Percentiles rank a stretch among this genome's conserved stretches.
Evolutionary conservation across 2,797 vertebrate genomes (phyloP).

Genomic region (Falco columbarius): DNA sequence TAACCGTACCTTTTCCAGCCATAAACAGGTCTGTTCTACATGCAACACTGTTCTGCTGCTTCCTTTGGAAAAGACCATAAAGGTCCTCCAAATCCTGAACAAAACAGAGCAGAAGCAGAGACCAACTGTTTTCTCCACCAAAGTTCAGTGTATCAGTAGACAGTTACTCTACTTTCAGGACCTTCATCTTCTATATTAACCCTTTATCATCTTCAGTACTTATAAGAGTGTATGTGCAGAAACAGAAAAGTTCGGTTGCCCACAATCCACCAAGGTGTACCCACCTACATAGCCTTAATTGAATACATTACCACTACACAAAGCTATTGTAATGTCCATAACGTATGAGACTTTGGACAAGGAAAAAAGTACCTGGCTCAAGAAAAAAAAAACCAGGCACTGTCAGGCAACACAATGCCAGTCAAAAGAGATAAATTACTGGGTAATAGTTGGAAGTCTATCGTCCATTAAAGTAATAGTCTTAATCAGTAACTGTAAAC

Average conservation of each 20-base stretch:
- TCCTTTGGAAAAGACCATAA: background rate
- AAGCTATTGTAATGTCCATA: background rate
- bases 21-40: background rate
- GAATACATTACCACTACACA: background rate
- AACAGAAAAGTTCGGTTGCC: background rate
- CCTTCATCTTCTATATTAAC: background rate
- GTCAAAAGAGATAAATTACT: background rate
- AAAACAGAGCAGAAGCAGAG: background rate
- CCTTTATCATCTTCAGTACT: background rate
- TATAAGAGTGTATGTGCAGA: background rate
- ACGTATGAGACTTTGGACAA: background rate
- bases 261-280: background rate
- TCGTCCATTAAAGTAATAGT: background rate
- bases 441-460: background rate
- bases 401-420: background rate
- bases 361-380: background rate
- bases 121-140: background rate
- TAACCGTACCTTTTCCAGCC: background rate
- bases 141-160: background rate
- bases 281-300: background rate
- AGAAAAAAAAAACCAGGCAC: background rate
- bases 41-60: background rate
- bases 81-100: background rate
- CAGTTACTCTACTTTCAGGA: background rate
- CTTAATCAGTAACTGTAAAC: background rate